Conservation (phyloP, 1,140 invertebrate species). For the Drosophila mayri region DNA sequence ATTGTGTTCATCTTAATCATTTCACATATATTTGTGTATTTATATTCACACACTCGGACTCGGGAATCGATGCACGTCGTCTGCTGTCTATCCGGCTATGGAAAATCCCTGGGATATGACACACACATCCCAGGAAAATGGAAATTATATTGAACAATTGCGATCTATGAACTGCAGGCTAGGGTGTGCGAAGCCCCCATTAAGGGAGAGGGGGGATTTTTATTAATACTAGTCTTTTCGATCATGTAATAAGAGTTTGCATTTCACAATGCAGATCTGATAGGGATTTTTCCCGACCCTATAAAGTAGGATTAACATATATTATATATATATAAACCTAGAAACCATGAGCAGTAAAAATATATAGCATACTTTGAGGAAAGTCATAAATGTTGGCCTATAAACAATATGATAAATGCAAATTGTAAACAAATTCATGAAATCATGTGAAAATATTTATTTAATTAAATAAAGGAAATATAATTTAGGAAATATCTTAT, state of each 20-base stretch:
- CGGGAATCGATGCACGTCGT: constrained; percentile 12
- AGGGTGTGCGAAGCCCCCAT: background rate
- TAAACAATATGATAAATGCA: background rate
- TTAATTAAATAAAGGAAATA: background rate
- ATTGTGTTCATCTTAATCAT: constrained; percentile 50
- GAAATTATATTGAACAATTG: constrained; percentile 5
- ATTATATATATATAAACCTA: background rate
- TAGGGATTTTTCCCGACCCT: background rate
- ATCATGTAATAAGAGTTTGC: background rate
- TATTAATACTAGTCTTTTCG: background rate
- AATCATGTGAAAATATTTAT: background rate
- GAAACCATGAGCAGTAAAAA: too few species aligned
- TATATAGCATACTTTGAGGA: constrained; percentile 9
- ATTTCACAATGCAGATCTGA: background rate
- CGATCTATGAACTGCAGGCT: background rate
- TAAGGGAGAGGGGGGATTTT: background rate
- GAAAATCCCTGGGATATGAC: constrained; percentile 47
- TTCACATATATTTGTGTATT: constrained; percentile 9
- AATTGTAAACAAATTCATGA: background rate
- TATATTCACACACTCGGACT: constrained; percentile 1
- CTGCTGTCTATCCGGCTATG: constrained; percentile 10
- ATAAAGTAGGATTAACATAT: too few species aligned
- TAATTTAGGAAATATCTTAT: background rate
- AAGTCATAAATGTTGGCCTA: background rate
- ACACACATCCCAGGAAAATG: constrained; percentile 9